Percentiles rank a stretch among this genome's conserved stretches.
phyloP scores from a whole-genome alignment of 2,113 vertebrate genomes.

The Dasyornis broadbenti region DNA sequence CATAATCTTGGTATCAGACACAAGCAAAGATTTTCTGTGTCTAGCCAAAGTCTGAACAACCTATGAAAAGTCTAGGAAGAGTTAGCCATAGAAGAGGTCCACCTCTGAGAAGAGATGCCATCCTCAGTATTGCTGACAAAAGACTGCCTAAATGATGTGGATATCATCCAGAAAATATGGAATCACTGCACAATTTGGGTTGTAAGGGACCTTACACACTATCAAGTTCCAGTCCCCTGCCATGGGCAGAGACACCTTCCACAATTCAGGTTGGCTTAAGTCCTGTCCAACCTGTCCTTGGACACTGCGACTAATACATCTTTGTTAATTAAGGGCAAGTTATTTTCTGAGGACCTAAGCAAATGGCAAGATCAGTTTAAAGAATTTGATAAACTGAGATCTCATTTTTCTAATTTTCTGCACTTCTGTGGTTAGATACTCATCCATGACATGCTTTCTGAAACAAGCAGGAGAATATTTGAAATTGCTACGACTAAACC shows the following conservation, averaged over 20 bases:
- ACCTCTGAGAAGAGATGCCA: not conserved
- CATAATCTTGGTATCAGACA: no score
- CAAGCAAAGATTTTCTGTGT: not conserved
- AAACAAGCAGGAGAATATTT: not conserved
- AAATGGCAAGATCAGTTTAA: not conserved
- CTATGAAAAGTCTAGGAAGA: not conserved
- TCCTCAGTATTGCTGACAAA: not conserved
- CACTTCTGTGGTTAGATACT: not conserved
- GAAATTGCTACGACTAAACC: accelerated
- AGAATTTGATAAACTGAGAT: not conserved
- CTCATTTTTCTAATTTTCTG: not conserved
- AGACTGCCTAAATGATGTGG: not conserved
- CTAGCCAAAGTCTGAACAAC: not conserved
- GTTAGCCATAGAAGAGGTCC: not conserved
- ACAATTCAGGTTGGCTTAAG: not conserved
- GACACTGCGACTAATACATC: not conserved
- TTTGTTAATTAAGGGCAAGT: not conserved
- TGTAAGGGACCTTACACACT: not conserved
- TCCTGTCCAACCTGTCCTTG: not conserved
- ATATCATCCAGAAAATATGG: not conserved
- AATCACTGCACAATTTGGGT: not conserved
- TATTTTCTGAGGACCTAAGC: not conserved
- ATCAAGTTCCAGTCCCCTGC: not conserved
- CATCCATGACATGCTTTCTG: not conserved
- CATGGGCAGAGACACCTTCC: not conserved